Percentiles rank a stretch among this genome's conserved stretches.
These are phyloP conservation scores for Pseudochaenichthys georgianus DNA, from an alignment of 2,797 vertebrate genomes.

Conservation along the genomic window DNA sequence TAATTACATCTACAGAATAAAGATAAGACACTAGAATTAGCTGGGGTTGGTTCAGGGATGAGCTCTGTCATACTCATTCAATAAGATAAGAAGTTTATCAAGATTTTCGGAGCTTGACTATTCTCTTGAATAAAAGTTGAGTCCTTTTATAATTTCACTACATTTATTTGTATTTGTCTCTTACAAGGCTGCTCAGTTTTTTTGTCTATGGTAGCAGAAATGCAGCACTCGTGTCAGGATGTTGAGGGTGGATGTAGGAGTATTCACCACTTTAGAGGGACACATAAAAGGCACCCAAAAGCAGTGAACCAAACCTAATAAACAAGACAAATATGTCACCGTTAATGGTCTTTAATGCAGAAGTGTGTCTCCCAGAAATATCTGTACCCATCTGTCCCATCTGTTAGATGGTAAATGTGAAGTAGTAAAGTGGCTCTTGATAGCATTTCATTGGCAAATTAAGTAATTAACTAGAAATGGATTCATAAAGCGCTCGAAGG, in stretches of 20 bases:
- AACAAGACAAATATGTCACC: constrained; percentile 35
- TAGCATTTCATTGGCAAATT: constrained; percentile 42
- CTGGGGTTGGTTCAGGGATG: background rate
- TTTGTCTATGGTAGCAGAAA: background rate
- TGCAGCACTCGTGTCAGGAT: background rate
- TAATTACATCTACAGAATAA: constrained; percentile 37
- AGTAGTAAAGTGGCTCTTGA: constrained; percentile 36
- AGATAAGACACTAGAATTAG: constrained; percentile 13
- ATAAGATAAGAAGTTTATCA: constrained; percentile 11
- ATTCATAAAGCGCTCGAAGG: constrained; percentile 26
- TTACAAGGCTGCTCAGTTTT: background rate
- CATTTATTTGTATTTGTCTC: background rate
- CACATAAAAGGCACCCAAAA: constrained; percentile 6
- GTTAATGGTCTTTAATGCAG: constrained; percentile 19
- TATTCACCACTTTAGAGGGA: background rate
- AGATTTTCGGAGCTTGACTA: background rate
- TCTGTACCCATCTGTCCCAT: constrained; percentile 43
- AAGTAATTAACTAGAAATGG: constrained; percentile 43
- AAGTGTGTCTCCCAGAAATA: constrained; percentile 22
- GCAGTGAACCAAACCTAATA: constrained; percentile 14
- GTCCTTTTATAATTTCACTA: background rate
- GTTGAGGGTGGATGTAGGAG: background rate
- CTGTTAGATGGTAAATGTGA: constrained; percentile 22
- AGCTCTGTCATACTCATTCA: background rate
- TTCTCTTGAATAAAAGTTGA: background rate